Base-by-base conservation (phyloP, 2,113 vertebrate species). In the Hypocryptadius cinnamomeus region DNA sequence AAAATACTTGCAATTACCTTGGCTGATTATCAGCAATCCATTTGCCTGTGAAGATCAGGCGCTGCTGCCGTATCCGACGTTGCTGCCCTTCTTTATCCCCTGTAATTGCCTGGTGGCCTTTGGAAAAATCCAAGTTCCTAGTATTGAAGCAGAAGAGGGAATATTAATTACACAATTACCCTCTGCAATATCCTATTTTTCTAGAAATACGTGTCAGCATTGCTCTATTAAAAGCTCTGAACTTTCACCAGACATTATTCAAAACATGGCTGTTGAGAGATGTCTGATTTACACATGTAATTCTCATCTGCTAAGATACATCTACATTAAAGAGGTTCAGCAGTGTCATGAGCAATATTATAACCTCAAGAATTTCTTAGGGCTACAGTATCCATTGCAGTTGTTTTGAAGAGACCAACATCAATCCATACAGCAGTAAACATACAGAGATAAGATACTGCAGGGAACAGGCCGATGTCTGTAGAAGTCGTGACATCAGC, bases 121-220 rank as follows among this genome's bases (percentile, higher is more conserved):
- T 99, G 60, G 99, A 99, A 97, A 99, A 99, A 98, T 99, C 99
- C 96, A 99, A 97, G 79, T 98, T 98, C 98, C 99, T 99, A 96
- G 85, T 95, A 89, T 96, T 71, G 96, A 90, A 66, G 91, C 8
- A 68, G 39, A 39, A 84, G 87, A 80, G 25, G 77, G 77, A 78
- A 74, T 53, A 82, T n/a, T 90, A 94, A 80, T 63, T 44, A 88
- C 40, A 77, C 22, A 37, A 11, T 28, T 71, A 84, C 19, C 72
- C n/a, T 51, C 65, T 57, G 37, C 35, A 76, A 74, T 50, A 44
- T 20, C 13, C 0, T 56, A 18, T 56, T 79, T 86, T 73, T 81
- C 51, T 44, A 79, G 44, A 90, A 83, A 63, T 24, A 47, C 3
- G 3, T 69, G 48, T 21, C 59, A n/a, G 21, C 68, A 44, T 10